Evolutionary conservation across 2,113 vertebrate genomes (phyloP).

Genomic region (Corynorhinus townsendii): DNA sequence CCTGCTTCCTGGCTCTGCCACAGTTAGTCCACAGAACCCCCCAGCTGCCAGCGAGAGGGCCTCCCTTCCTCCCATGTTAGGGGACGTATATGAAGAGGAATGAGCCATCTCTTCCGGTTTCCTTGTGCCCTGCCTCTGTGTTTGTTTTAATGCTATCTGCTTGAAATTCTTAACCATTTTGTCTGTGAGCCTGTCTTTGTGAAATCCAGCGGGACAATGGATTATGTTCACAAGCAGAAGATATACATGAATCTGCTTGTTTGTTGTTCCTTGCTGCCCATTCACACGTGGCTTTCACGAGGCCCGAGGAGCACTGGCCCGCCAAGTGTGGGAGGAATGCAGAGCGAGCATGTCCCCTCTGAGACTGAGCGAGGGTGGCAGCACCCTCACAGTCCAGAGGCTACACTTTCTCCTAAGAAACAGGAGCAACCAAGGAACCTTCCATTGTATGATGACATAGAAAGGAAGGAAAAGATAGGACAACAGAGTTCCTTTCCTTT

Average conservation of each 20-base stretch:
- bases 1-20: background rate
- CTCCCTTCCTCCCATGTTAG: background rate
- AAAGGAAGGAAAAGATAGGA: background rate
- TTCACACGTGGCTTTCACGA: background rate
- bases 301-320: background rate
- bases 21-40: background rate
- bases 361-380: background rate
- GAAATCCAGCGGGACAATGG: background rate
- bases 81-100: background rate
- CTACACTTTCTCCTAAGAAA: background rate
- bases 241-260: no score
- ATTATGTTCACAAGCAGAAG: background rate
- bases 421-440: background rate
- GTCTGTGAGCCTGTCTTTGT: background rate
- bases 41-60: background rate
- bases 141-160: background rate
- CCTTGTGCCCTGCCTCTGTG: no score
- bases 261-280: background rate
- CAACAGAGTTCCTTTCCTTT: background rate
- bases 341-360: background rate
- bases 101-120: background rate
- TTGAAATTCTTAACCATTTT: background rate
- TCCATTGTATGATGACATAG: background rate
- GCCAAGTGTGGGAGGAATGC: background rate
- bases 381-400: background rate